Base-by-base conservation (phyloP, 2,797 vertebrate genomes). In the Percopsis omiscomaycus region DNA sequence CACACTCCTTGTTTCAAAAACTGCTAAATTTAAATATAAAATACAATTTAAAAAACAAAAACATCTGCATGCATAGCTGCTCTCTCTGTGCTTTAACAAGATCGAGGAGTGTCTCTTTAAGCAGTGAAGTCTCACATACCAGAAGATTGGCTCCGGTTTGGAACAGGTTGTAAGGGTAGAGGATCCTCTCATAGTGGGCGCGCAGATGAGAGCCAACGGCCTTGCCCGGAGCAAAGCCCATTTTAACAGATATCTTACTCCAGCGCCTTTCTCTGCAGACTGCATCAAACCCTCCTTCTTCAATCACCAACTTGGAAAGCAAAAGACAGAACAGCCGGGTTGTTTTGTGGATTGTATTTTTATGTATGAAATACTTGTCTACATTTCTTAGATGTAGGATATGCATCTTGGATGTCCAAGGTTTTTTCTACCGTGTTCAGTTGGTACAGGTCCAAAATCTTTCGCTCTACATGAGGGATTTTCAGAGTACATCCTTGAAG, bases 401-500 rank as follows among this genome's bases (percentile, higher is more conserved):
- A 10, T 5, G 11, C 55, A 48, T 59, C 11, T 4, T 30, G 27
- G 44, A 27, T 14, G 2, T 64, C 32, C 5, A 12, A 48, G 47
- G 14, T 52, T 56, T 53, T 48, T 65, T 64, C 60, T 89, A 97
- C 97, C 91, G 94, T 96, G 73, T 99, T 98, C 54, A 99, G 94
- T 69, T 96, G 95, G 88, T 97, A 98, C 55, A 98, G 93, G 86
- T 99, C 96, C 84, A 99, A 84, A 81, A 96, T 96, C 88, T 98
- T 99, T 78, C 97, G 94, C 83, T 99, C 97, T 67, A 98, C 96
- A 0, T 98, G 97, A 53, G 97, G 97, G 73, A 99, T 98, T 93
- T 99, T 99, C 85, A 99, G 81, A 0, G 96, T 94, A 74, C 96
- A 98, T 79, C 97, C 97, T 79, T 99, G 97, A 54, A 99, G 92